Evolutionary conservation across 2,888 invertebrate species (phyloP), one percentile per base, ranked within the genome.

Genomic region (Loripinus fragilis): DNA sequence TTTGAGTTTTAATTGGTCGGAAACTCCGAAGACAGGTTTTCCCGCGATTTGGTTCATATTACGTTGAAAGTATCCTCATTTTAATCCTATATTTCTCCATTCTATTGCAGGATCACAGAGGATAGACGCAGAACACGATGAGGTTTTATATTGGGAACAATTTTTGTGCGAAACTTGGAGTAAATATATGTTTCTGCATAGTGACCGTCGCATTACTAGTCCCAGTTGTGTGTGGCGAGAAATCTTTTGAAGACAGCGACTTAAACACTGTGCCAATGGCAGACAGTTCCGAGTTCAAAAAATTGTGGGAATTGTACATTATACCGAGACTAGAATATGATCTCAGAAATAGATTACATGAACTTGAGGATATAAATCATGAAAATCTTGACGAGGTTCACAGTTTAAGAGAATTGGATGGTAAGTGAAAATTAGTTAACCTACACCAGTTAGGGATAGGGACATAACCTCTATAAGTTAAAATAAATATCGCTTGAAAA

Each of bases 111-210:
- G 52, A 25, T 25, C 2, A 52, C 23, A 52, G 52, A 52, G 25
- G 25, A 23, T 12, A 52, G 52, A 5, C 5, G 2, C 12, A 25
- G 2, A 10, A 25, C 52, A 52, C 17, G 28, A 60, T 33, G 60
- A 60, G 25, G 33, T 60, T 12, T n/a, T 33, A 60, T 33, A 17
- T 30, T 60, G 60, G 60, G 17, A 60, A 33, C 7, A 60, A 28
- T n/a, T 60, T 60, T 33, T 28, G 28, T 60, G 33, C 60, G 33
- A 60, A 33, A 33, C 60, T 60, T 33, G 30, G 60, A 30, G 33
- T 23, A 33, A 25, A 60, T 60, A 60, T 60, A 60, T 60, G 60
- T 60, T 60, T 60, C 12, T 33, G 60, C 60, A 60, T 60, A 33
- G 15, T 60, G 60, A 33, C 60, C 33, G 60, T 23, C 12, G 60